Base-by-base conservation (phyloP, 2,113 vertebrate genomes). In the Hippocampus guttulatus region DNA sequence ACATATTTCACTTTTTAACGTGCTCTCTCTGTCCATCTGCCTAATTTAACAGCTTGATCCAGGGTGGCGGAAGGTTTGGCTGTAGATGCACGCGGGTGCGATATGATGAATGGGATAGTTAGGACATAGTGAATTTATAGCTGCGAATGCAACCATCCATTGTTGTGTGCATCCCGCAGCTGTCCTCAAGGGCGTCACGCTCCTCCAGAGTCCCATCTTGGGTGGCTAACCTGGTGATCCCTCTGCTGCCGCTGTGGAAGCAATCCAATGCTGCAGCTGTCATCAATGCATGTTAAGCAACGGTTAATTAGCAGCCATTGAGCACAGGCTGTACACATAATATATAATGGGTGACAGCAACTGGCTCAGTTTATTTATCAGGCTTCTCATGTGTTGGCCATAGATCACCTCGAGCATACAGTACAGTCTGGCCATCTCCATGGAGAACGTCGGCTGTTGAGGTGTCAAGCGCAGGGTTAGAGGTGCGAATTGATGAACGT, bases 41-140 rank as follows among this genome's bases (percentile, higher is more conserved):
- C 67, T 81, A 83, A 87, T 89, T 89, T 86, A 85, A 83, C 75
- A 75, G 75, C 68, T 55, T 64, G 27, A 73, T 68, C 30, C 73
- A 77, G 81, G n/a, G 54, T 51, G 55, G 60, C 72, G 74, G 75
- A 68, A 80, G 80, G 73, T 76, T 67, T 61, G 49, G 30, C 43
- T 62, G 74, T 66, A 40, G 40, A 25, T 49, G 47, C 67, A 58
- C 66, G 81, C 63, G 73, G 68, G 78, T 30, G 38, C 65, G 81
- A 78, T 85, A 82, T 92, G 91, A 92, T 87, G 83, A 90, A 92
- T 87, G 89, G 81, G 84, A 88, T 86, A 84, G 89, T 88, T 87
- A 84, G 85, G 80, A 88, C 79, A 87, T 76, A 40, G 78, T 73
- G 87, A 87, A 90, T 90, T 92, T 91, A 91, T 88, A 84, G 86